Evolutionary conservation across 2,888 invertebrate genomes (phyloP).

Genomic region (Scelioninae gen. 2): DNA sequence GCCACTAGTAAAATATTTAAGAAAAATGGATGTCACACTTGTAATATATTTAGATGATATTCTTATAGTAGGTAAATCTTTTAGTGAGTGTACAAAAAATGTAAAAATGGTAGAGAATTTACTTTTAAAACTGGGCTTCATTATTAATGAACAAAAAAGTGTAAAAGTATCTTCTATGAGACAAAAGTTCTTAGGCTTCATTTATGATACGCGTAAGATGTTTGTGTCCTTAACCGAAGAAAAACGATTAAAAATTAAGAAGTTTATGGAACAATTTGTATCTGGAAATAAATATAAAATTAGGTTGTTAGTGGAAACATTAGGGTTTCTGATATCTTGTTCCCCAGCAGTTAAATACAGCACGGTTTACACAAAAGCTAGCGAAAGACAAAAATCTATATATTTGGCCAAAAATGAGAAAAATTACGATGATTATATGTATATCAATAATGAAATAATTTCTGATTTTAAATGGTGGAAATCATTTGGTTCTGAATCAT

Average conservation of each 20-base stretch:
- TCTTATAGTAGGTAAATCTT: background rate
- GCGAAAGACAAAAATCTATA: conserved; percentile 28
- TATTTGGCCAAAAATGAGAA: conserved; percentile 4
- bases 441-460: background rate
- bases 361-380: conserved; percentile 20
- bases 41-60: conserved; percentile 6
- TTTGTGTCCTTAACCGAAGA: conserved; percentile 14
- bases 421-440: conserved; percentile 21
- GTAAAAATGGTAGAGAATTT: background rate
- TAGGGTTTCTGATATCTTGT: conserved; percentile 39
- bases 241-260: background rate
- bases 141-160: conserved; percentile 14
- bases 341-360: conserved; percentile 35
- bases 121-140: background rate
- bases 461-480: background rate
- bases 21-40: background rate
- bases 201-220: conserved; percentile 27
- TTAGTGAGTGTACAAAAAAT: background rate
- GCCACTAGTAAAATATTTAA: background rate
- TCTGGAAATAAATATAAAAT: conserved; percentile 15
- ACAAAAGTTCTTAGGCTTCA: conserved; percentile 20
- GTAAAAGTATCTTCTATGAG: background rate
- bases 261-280: conserved; percentile 13
- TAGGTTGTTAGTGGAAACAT: conserved; percentile 5
- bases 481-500: background rate